Percentiles rank a stretch among this genome's conserved stretches.
phyloP scores from a whole-genome alignment of 2,888 invertebrate species.

The Cecidostiba fungosa region DNA sequence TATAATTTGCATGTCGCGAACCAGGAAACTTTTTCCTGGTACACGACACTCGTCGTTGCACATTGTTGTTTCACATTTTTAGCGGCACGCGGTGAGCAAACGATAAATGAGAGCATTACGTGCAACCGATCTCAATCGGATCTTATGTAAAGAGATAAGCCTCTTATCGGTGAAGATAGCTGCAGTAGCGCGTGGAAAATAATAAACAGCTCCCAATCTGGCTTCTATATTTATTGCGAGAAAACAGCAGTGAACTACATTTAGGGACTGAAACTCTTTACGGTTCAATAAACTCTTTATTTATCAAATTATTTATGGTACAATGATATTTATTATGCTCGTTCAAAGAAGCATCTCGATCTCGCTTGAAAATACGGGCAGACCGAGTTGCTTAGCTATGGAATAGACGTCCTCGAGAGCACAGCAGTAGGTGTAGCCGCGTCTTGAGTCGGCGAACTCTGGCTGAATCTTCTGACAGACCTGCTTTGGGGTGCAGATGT shows the following conservation, averaged over 20 bases:
- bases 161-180: neutral
- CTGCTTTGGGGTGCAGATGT: neutral
- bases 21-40: neutral
- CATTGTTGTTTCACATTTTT: neutral
- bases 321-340: too few relatives aligned
- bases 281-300: neutral
- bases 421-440: slow-evolving; percentile 38
- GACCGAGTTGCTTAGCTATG: neutral
- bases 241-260: neutral
- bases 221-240: neutral
- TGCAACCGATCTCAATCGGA: neutral
- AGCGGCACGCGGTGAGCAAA: neutral
- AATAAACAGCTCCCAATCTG: neutral
- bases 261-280: neutral
- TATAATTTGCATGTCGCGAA: neutral
- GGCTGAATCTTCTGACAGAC: slow-evolving; percentile 2
- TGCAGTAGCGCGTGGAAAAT: neutral
- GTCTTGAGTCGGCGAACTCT: neutral
- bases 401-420: slow-evolving; percentile 12
- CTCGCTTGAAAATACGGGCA: neutral
- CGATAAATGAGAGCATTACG: neutral
- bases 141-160: neutral
- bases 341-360: too few relatives aligned
- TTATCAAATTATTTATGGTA: neutral
- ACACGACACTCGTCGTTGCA: neutral